Conservation (phyloP, 1,140 invertebrate genomes). For the Myzus persicae region DNA sequence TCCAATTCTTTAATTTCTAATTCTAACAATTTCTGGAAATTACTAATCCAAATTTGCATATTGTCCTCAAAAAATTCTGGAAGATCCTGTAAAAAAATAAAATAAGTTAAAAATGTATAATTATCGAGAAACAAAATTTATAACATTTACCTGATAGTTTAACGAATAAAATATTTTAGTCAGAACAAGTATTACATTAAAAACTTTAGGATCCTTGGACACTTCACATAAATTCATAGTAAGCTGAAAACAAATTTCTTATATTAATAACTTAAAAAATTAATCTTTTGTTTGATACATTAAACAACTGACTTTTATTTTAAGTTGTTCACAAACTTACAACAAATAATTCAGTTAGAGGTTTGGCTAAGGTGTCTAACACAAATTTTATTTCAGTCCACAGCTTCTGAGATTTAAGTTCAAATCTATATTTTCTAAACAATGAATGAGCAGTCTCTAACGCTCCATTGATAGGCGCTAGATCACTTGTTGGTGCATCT, state of each 20-base stretch:
- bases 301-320: neutral
- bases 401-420: conserved; percentile 92
- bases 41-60: conserved; percentile 92
- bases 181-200: conserved; percentile 87
- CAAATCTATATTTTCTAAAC: conserved; percentile 94
- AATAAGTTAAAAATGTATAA: neutral
- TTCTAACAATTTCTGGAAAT: conserved; percentile 84
- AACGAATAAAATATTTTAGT: conserved; percentile 96
- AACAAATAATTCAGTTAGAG: conserved; percentile 89
- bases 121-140: neutral
- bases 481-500: conserved; percentile 72
- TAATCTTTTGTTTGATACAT: neutral
- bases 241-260: conserved; percentile 68
- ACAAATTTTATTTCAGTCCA: conserved; percentile 99
- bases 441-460: conserved; percentile 94
- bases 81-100: conserved; percentile 73
- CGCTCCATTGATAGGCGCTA: conserved; percentile 94
- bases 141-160: conserved; percentile 80
- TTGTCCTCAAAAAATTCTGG: conserved; percentile 99
- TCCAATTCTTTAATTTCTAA: conserved; percentile 78
- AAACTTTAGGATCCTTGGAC: conserved; percentile 83
- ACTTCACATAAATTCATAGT: conserved; percentile 83
- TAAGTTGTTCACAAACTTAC: conserved; percentile 68
- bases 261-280: neutral
- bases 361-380: conserved; percentile 89